These are phyloP conservation scores for Caenorhabditis macrosperma DNA, from an alignment of 2,888 invertebrate species.

Conservation along the genomic window DNA sequence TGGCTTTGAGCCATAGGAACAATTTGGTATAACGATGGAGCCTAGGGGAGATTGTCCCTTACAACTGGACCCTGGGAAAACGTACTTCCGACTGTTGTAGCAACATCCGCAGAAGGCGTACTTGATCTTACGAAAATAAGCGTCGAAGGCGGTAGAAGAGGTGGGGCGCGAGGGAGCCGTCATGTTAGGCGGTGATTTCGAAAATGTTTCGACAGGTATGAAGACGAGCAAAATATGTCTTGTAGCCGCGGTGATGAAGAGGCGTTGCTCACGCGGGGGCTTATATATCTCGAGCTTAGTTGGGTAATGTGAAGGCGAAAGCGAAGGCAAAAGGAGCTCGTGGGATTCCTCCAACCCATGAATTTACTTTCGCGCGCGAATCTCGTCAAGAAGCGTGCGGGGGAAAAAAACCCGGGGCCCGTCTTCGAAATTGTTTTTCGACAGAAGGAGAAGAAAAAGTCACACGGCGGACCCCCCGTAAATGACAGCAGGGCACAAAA, in stretches of 20 bases:
- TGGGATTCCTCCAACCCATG: not conserved
- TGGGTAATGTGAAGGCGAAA: not conserved
- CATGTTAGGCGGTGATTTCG: not conserved
- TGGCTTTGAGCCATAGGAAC: constrained; percentile 16
- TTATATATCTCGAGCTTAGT: not conserved
- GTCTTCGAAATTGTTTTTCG: not conserved
- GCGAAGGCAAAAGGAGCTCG: not conserved
- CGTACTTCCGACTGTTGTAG: not conserved
- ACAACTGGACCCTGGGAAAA: not conserved
- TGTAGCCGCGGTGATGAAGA: not conserved
- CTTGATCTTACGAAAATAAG: not conserved
- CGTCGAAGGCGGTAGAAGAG: not conserved
- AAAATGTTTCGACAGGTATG: not conserved
- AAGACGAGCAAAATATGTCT: not conserved
- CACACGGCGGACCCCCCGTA: not conserved
- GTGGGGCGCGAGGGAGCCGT: not conserved
- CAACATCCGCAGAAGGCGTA: constrained; percentile 19
- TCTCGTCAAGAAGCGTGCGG: not conserved
- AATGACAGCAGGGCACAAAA: not conserved
- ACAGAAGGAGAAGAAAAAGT: not conserved
- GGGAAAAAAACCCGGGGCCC: not conserved
- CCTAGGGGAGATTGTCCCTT: no score
- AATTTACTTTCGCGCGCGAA: not conserved
- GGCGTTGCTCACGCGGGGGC: not conserved
- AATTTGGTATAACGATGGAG: constrained; percentile 9